Conservation (phyloP, 2,113 vertebrate species). For the Triplophysa tibetana region DNA sequence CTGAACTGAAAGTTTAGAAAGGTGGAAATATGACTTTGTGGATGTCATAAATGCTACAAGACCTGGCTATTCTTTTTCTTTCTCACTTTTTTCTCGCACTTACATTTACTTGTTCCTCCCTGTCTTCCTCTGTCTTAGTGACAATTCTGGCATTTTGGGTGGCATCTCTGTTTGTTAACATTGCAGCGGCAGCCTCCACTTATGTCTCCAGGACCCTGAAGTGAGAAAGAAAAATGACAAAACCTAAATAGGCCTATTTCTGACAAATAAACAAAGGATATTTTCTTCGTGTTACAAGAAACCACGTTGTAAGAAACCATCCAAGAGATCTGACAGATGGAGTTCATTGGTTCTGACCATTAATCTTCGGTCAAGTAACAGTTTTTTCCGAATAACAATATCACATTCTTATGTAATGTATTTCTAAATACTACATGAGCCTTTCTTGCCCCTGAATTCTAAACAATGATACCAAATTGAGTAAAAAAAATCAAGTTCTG, state of each 20-base stretch:
- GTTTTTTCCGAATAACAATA: too few species aligned
- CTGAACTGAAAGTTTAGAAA: background rate
- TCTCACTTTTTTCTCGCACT: background rate
- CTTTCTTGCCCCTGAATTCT: background rate
- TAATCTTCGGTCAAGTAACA: too few species aligned
- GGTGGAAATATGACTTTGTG: background rate
- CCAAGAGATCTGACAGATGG: background rate
- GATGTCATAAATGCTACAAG: background rate
- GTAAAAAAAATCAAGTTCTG: background rate
- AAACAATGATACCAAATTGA: background rate
- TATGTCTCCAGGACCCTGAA: conserved; percentile 82
- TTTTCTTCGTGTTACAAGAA: background rate
- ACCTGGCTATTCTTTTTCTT: background rate
- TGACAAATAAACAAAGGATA: background rate
- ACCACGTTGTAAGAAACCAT: background rate
- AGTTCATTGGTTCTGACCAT: background rate
- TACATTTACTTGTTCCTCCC: background rate
- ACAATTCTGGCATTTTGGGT: conserved; percentile 85
- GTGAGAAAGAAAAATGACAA: conserved; percentile 21
- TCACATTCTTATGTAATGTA: too few species aligned
- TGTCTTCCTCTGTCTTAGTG: conserved; percentile 68
- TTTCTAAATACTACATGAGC: background rate
- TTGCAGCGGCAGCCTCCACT: conserved; percentile 84
- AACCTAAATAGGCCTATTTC: background rate
- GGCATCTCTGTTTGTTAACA: conserved; percentile 79